phyloP scores from a whole-genome alignment of 2,888 invertebrate species.

The Punctoribates punctum region DNA sequence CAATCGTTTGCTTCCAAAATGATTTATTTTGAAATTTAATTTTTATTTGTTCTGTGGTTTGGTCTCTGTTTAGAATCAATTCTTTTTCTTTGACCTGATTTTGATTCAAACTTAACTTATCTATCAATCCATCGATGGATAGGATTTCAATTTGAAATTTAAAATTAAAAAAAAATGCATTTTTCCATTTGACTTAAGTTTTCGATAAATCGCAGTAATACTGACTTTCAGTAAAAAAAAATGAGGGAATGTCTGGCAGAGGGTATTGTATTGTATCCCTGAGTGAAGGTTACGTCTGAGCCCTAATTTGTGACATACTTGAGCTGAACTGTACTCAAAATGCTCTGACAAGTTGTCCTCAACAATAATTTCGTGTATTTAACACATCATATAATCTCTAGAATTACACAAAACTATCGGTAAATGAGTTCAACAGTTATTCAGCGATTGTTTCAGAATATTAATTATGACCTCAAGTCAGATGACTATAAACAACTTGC shows the following conservation, averaged over 20 bases:
- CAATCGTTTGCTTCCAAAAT: no score
- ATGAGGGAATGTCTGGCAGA: background rate
- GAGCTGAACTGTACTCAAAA: no score
- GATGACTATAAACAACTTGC: no score
- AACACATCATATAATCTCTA: no score
- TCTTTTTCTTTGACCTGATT: background rate
- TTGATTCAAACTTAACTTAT: background rate
- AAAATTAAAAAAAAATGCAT: background rate
- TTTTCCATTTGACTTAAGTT: background rate
- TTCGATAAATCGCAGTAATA: background rate
- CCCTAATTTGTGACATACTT: no score
- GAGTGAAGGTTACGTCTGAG: no score
- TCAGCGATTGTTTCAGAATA: background rate
- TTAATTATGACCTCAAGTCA: background rate
- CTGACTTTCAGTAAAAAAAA: background rate
- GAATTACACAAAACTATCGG: background rate
- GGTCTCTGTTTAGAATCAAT: no score
- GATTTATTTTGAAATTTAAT: no score
- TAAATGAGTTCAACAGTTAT: constrained; percentile 7
- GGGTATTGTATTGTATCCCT: no score
- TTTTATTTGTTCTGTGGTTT: no score
- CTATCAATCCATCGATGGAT: background rate
- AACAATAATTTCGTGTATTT: background rate
- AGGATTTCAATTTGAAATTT: background rate
- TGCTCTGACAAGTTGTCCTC: background rate